A percentile compares a stretch with the other conserved stretches of the same genome.
Conservation (phyloP, 2,888 invertebrate species). For the Drosophila limbata region DNA sequence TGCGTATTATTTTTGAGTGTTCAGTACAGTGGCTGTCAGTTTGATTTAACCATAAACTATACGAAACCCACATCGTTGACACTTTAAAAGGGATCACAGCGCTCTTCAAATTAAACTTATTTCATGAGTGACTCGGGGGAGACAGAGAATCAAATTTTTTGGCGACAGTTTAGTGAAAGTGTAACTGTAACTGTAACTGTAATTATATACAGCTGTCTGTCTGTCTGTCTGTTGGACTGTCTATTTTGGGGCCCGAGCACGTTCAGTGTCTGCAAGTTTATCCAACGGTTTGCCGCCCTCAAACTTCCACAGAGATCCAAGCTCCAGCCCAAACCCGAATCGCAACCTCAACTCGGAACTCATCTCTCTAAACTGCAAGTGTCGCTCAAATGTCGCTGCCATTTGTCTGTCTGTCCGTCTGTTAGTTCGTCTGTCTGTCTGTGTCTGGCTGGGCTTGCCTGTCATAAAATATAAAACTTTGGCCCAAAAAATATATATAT, state of each 20-base stretch:
- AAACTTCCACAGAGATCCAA: conserved; percentile 10
- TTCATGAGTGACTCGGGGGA: conserved; percentile 23
- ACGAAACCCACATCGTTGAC: conserved; percentile 51
- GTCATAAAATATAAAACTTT: conserved; percentile 80
- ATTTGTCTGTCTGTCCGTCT: conserved; percentile 44
- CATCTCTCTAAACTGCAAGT: conserved; percentile 69
- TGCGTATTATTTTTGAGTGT: conserved; percentile 1
- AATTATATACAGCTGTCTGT: conserved; percentile 74
- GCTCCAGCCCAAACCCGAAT: not conserved
- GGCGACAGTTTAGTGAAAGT: conserved; percentile 74
- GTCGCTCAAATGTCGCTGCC: conserved; percentile 76
- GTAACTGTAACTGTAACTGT: conserved; percentile 80
- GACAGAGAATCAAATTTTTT: conserved; percentile 27
- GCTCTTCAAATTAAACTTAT: conserved; percentile 53
- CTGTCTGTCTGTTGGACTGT: conserved; percentile 38
- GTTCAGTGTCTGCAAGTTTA: conserved; percentile 65
- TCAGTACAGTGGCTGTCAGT: conserved; percentile 6
- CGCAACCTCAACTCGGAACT: conserved; percentile 23
- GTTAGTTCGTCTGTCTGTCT: conserved; percentile 31
- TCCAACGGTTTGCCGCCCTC: conserved; percentile 53
- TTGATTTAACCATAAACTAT: conserved; percentile 36
- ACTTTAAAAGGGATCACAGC: conserved; percentile 75
- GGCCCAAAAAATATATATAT: conserved; percentile 53
- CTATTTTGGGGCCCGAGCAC: conserved; percentile 39
- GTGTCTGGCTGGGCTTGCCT: conserved; percentile 51